Base-by-base conservation (phyloP, 2,888 invertebrate genomes). In the Nomada ferruginata region DNA sequence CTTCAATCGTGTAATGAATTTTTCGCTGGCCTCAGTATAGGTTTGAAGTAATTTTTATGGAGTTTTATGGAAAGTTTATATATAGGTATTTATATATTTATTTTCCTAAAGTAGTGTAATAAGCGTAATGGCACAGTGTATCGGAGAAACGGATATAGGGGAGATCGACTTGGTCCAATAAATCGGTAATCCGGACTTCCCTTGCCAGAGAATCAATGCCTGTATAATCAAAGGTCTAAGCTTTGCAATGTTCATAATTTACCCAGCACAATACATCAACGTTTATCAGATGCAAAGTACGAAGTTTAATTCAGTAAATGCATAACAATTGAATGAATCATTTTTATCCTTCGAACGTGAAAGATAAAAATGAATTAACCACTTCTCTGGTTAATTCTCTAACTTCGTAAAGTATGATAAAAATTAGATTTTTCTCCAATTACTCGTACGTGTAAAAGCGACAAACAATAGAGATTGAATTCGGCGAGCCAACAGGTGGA, bases 141-240 rank as follows among this genome's bases (percentile, higher is more conserved):
- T 42, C 7, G 23, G n/a, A 68, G 18, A 18, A 18, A 18, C 68
- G 55, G 55, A 68, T 55, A 55, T 42, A 55, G 65, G 15, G 50
- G 10, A 7, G 2, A 57, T 2, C 5, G 66, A 42, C 53, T 55
- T 23, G 26, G 68, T 44, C 36, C 68, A 57, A 68, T 68, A 68
- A 68, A 68, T 68, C 68, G 23, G 68, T 68, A 68, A 68, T 57
- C 42, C 55, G 42, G 66, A 55, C 42, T 55, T 68, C 55, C 55
- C 68, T 55, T 68, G 55, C 42, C 42, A 44, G 36, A 0, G 53
- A 68, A 68, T 57, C 68, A 55, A 55, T 68, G 53, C 55, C 42
- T 68, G 36, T 23, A 4, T 55, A 57, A 68, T 57, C 42, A 42
- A 55, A 68, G 18, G 2, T 2, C 5, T 1, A 9, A 23, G 18